phyloP scores from a whole-genome alignment of 2,797 vertebrate species.

The Pantherophis alleghaniensis region DNA sequence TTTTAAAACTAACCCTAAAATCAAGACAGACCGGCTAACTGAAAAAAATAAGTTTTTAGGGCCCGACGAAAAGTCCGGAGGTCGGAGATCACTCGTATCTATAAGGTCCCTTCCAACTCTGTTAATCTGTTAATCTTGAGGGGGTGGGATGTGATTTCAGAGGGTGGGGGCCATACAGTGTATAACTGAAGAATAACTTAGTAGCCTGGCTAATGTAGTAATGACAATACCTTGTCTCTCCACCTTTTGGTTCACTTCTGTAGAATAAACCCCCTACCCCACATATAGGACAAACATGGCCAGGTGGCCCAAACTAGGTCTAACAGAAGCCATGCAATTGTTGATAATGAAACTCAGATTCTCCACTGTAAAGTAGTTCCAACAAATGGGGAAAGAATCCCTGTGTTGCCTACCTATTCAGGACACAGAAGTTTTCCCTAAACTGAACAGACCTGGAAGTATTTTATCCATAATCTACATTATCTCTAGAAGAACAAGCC shows the following conservation, averaged over 20 bases:
- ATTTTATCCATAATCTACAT: neutral
- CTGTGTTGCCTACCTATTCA: neutral
- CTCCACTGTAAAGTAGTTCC: conserved; percentile 18
- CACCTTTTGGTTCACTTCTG: neutral
- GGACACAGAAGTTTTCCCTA: neutral
- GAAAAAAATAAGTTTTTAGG: too few species aligned
- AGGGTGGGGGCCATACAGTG: neutral
- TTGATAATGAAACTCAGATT: conserved; percentile 7
- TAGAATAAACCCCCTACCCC: neutral
- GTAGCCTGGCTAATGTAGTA: neutral
- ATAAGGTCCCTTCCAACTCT: too few species aligned
- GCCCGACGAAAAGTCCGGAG: too few species aligned
- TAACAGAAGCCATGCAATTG: conserved; percentile 14
- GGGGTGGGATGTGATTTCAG: neutral
- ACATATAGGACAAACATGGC: neutral
- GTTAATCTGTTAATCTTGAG: neutral
- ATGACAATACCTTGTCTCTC: neutral
- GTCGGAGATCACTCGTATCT: too few species aligned
- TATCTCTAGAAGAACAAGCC: neutral
- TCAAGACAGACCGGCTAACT: too few species aligned
- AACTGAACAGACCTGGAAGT: neutral
- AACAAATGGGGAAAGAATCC: fast-evolving
- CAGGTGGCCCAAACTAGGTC: conserved; percentile 11
- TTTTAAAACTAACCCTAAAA: too few species aligned
- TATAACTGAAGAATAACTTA: neutral